Evolutionary conservation across 37 sponge, comb jelly and placozoan genomes (phyloP).

Genomic region (Trichoplax adhaerens): DNA sequence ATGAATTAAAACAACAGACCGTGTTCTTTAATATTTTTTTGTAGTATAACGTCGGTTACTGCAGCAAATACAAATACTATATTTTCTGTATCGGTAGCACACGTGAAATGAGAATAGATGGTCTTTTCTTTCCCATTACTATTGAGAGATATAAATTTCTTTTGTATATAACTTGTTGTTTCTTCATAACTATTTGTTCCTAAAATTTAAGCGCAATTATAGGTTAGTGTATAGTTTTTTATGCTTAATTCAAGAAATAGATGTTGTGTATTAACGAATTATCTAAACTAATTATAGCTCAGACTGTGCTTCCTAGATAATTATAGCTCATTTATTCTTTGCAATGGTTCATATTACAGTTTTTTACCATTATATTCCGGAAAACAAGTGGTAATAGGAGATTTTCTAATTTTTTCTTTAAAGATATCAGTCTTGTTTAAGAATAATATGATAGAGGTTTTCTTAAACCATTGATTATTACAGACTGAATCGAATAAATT

Average conservation of each 20-base stretch:
- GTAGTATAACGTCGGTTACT: slow-evolving; percentile 62
- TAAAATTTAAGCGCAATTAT: background rate
- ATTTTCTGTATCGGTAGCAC: slow-evolving; percentile 87
- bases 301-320: too few species aligned
- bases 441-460: slow-evolving; percentile 76
- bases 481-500: slow-evolving; percentile 62
- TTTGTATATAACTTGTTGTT: slow-evolving; percentile 53
- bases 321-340: too few species aligned
- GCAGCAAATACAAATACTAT: slow-evolving; percentile 73
- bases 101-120: slow-evolving; percentile 72
- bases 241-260: too few species aligned
- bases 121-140: slow-evolving; percentile 30
- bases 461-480: slow-evolving; percentile 79
- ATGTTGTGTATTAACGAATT: too few species aligned
- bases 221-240: background rate
- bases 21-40: background rate
- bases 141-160: slow-evolving; percentile 69
- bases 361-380: slow-evolving; percentile 65
- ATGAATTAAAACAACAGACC: too few species aligned
- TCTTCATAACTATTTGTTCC: slow-evolving; percentile 65
- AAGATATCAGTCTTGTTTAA: slow-evolving; percentile 90
- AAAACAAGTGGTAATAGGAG: slow-evolving; percentile 55
- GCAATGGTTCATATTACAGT: too few species aligned
- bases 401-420: slow-evolving; percentile 60
- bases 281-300: too few species aligned